These are phyloP conservation scores for Burhinus bistriatus DNA, from an alignment of 2,113 vertebrate genomes.

Conservation along the genomic window DNA sequence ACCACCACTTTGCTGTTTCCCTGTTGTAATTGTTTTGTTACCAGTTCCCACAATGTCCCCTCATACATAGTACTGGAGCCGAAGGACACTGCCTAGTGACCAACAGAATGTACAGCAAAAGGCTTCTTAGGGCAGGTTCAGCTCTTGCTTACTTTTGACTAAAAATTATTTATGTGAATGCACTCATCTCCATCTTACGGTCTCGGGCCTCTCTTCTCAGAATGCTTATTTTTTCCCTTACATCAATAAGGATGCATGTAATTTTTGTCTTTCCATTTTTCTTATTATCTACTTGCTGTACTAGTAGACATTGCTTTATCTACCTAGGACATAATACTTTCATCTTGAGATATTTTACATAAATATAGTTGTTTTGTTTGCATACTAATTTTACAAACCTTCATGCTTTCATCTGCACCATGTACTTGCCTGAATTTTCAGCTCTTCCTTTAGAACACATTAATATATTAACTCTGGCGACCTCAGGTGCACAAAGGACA, in stretches of 20 bases:
- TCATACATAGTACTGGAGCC: neutral
- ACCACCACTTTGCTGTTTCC: neutral
- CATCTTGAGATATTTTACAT: neutral
- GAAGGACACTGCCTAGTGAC: neutral
- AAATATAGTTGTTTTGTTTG: neutral
- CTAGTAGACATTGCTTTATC: neutral
- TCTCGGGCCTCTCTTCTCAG: neutral
- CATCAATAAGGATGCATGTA: neutral
- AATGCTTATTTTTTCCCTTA: neutral
- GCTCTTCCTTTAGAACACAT: neutral
- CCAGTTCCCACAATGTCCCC: neutral
- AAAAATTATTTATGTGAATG: neutral
- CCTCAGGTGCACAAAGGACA: neutral
- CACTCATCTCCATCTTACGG: neutral
- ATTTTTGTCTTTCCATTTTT: neutral
- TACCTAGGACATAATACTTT: neutral
- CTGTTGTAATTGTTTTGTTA: neutral
- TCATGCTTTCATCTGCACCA: neutral
- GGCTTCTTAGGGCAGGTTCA: neutral
- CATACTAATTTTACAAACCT: neutral
- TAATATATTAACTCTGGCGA: neutral
- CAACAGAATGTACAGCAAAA: neutral
- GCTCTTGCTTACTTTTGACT: neutral
- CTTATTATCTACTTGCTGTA: neutral
- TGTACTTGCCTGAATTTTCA: neutral